phyloP scores from a whole-genome alignment of 1,140 invertebrate species.

The Cyphomyrmex costatus region DNA sequence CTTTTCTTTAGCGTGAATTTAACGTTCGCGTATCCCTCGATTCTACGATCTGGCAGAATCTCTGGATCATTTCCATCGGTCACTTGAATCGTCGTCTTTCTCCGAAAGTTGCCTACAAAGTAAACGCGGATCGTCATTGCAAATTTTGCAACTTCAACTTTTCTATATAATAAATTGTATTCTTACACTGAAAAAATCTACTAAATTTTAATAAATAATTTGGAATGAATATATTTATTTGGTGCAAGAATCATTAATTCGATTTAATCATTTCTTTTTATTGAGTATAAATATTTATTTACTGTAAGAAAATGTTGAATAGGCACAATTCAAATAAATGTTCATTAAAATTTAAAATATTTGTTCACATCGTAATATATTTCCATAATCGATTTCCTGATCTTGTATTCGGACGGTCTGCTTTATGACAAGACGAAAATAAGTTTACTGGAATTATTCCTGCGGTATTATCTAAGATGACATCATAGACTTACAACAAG shows the following conservation, averaged over 20 bases:
- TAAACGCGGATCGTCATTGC: not conserved
- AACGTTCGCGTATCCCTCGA: not conserved
- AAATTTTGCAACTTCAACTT: not conserved
- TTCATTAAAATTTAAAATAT: too few species aligned
- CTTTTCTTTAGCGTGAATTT: constrained; percentile 35
- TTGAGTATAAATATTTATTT: too few species aligned
- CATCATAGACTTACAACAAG: not conserved
- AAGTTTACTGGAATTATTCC: not conserved
- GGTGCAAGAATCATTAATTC: too few species aligned
- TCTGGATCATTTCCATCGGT: constrained; percentile 16
- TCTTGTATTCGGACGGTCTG: not conserved
- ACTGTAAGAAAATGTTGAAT: too few species aligned
- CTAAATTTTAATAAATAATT: too few species aligned
- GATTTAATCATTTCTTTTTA: too few species aligned
- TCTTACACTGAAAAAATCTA: not conserved
- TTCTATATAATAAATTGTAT: not conserved
- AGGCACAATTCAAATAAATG: too few species aligned
- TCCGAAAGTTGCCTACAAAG: not conserved
- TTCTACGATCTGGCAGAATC: not conserved
- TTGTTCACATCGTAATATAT: not conserved
- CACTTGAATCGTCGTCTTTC: not conserved
- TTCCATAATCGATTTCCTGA: not conserved
- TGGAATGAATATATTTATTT: too few species aligned
- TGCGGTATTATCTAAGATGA: not conserved
- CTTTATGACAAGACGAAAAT: not conserved